Evolutionary conservation across 2,888 invertebrate species (phyloP).

Genomic region (Cinara cedri): DNA sequence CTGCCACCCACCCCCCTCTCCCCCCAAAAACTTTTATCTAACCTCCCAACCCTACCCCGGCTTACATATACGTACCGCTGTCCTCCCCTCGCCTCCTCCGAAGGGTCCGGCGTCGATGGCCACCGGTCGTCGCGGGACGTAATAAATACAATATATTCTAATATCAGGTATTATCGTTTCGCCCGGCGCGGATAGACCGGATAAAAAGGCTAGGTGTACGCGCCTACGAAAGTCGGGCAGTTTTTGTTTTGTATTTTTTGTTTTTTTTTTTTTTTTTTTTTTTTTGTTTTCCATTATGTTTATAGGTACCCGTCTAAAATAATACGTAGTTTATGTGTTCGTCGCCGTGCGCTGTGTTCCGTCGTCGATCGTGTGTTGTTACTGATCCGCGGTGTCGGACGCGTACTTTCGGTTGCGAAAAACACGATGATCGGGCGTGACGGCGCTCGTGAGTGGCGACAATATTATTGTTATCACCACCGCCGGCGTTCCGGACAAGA

Average conservation of each 20-base stretch:
- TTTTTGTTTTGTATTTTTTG: background rate
- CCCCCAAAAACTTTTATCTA: background rate
- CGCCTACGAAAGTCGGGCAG: background rate
- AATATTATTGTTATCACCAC: background rate
- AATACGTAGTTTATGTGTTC: background rate
- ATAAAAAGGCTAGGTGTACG: conserved; percentile 1
- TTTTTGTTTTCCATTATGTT: too few species aligned
- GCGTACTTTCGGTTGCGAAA: conserved; percentile 9
- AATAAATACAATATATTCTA: background rate
- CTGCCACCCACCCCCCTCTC: too few species aligned
- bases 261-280: background rate
- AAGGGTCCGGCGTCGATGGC: too few species aligned
- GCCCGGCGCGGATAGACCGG: conserved; percentile 33
- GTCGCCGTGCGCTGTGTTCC: background rate
- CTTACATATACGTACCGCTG: too few species aligned
- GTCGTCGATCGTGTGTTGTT: background rate
- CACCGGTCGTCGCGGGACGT: too few species aligned
- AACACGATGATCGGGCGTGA: conserved; percentile 56
- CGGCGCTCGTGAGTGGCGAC: conserved; percentile 52
- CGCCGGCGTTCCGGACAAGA: background rate
- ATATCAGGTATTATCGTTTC: too few species aligned
- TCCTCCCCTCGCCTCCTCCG: too few species aligned
- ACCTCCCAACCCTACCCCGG: too few species aligned
- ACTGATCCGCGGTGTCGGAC: conserved; percentile 21
- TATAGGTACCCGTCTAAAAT: conserved; percentile 7